Evolutionary conservation across 2,113 vertebrate genomes (phyloP).

Genomic region (Plectropomus leopardus): DNA sequence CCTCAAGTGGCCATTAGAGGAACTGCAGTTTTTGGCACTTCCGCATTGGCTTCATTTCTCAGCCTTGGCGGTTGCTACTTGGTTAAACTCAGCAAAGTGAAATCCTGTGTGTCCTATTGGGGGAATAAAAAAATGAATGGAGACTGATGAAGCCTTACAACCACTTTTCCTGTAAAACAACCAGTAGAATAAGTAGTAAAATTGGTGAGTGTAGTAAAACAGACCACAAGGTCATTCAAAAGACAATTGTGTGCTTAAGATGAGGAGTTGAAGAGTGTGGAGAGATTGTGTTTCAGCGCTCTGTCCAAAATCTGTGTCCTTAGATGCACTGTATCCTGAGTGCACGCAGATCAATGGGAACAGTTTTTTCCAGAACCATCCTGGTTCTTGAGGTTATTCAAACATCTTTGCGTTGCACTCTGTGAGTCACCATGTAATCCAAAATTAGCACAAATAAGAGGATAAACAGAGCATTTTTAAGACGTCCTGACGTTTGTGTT

Average conservation of each 20-base stretch:
- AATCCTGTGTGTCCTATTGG: slow-evolving; percentile 65
- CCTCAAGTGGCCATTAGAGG: too few species aligned
- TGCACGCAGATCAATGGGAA: slow-evolving; percentile 71
- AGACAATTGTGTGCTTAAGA: slow-evolving; percentile 85
- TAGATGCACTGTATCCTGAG: slow-evolving; percentile 75
- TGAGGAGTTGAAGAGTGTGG: slow-evolving; percentile 80
- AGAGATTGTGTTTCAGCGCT: slow-evolving; percentile 82
- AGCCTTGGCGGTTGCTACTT: too few species aligned
- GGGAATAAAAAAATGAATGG: slow-evolving; percentile 39
- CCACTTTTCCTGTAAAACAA: slow-evolving; percentile 74
- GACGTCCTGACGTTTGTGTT: not conserved
- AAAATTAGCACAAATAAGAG: slow-evolving; percentile 48
- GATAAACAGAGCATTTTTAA: slow-evolving; percentile 36
- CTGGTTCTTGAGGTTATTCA: slow-evolving; percentile 66
- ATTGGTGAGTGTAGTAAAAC: slow-evolving; percentile 78
- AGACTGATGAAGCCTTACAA: slow-evolving; percentile 64
- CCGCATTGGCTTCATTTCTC: too few species aligned
- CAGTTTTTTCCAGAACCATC: slow-evolving; percentile 67
- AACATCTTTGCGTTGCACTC: slow-evolving; percentile 51
- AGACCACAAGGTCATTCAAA: slow-evolving; percentile 84
- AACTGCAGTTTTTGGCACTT: too few species aligned
- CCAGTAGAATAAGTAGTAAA: slow-evolving; percentile 77
- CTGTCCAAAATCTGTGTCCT: slow-evolving; percentile 83
- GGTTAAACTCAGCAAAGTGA: slow-evolving; percentile 50
- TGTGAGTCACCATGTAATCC: slow-evolving; percentile 34